Conservation (phyloP, 2,888 invertebrate genomes). For the Bursaphelenchus okinawaensis region DNA sequence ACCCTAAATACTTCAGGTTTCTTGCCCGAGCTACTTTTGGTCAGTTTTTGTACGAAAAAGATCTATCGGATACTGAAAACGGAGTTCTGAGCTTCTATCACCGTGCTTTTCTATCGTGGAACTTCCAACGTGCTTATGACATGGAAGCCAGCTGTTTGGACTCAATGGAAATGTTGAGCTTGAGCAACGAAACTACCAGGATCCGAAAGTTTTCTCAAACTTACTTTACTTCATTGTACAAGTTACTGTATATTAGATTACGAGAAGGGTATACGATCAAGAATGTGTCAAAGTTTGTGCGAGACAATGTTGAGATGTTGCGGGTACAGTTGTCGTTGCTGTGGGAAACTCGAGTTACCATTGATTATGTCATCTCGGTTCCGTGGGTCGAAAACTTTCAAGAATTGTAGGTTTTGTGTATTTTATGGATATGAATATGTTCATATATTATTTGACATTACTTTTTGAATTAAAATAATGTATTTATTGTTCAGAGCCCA, state of each 20-base stretch:
- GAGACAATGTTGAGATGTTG: constrained; percentile 60
- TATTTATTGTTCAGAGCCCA: constrained; percentile 18
- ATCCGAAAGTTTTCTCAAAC: constrained; percentile 20
- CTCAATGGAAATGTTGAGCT: neutral
- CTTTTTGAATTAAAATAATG: too few species aligned
- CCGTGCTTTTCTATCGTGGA: constrained; percentile 66
- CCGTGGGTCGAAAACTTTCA: constrained; percentile 27
- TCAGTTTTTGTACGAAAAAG: constrained; percentile 30
- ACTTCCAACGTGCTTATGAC: constrained; percentile 62
- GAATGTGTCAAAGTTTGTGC: constrained; percentile 36
- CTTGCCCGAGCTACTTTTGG: constrained; percentile 73
- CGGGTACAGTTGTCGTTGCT: constrained; percentile 68
- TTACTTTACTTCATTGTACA: constrained; percentile 61
- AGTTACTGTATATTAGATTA: constrained; percentile 70
- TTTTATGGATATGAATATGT: too few species aligned
- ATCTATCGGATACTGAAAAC: constrained; percentile 9
- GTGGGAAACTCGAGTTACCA: constrained; percentile 70
- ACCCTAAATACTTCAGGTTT: too few species aligned
- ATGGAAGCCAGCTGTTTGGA: neutral
- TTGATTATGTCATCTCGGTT: constrained; percentile 67
- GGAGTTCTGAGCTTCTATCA: constrained; percentile 65
- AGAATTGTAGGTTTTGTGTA: constrained; percentile 7
- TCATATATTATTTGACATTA: too few species aligned
- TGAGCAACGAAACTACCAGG: constrained; percentile 13
- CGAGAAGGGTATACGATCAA: constrained; percentile 73